Evolutionary conservation across 1,140 invertebrate genomes (phyloP).

Genomic region (Nebria ingens): DNA sequence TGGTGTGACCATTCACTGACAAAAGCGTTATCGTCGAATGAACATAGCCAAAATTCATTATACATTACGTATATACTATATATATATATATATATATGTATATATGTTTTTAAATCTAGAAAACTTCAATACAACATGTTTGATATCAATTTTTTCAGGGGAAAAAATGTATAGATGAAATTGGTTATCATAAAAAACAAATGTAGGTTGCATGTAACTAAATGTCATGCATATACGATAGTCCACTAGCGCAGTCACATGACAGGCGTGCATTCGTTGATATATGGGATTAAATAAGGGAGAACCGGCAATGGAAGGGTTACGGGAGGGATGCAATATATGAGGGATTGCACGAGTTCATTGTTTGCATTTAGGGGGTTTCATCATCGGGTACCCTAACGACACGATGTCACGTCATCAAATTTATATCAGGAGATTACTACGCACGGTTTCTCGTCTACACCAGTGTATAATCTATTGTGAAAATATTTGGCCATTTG

Average conservation of each 20-base stretch:
- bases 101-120: no score
- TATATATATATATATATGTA: no score
- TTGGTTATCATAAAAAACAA: not conserved
- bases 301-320: not conserved
- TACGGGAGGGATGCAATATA: not conserved
- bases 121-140: not conserved
- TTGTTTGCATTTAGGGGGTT: not conserved
- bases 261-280: no score
- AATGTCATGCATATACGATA: not conserved
- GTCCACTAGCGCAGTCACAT: not conserved
- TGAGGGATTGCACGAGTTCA: not conserved
- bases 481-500: not conserved
- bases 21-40: no score
- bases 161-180: no score
- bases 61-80: no score
- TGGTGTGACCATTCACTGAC: no score
- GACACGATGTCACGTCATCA: not conserved
- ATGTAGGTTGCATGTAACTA: not conserved
- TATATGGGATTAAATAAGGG: no score
- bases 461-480: not conserved
- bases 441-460: not conserved
- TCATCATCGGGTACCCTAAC: not conserved
- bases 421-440: not conserved
- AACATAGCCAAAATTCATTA: no score
- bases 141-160: not conserved